phyloP scores from a whole-genome alignment of 1,140 invertebrate genomes.

The Pachyrhynchus sulphureomaculatus region DNA sequence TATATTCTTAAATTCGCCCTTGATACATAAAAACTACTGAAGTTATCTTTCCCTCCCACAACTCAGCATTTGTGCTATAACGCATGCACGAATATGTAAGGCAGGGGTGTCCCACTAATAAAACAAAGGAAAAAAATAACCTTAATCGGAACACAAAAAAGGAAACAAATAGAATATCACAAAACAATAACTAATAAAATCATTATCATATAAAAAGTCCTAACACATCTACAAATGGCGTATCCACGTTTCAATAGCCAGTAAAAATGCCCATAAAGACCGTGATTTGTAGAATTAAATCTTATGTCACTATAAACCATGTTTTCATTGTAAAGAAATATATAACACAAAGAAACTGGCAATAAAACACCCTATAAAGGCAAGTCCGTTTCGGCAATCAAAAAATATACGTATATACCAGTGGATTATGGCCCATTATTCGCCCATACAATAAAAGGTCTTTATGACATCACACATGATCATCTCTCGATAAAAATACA shows the following conservation, averaged over 20 bases:
- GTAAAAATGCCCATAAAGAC: not conserved
- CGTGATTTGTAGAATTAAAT: slow-evolving; percentile 7
- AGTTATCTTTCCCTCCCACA: too few species aligned
- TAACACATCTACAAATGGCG: too few species aligned
- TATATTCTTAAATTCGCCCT: too few species aligned
- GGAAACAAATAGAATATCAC: too few species aligned
- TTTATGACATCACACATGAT: not conserved
- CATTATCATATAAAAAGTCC: too few species aligned
- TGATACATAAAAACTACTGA: too few species aligned
- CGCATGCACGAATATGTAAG: too few species aligned
- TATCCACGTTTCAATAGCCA: not conserved
- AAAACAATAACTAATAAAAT: too few species aligned
- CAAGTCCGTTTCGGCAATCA: slow-evolving; percentile 8
- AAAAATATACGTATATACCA: slow-evolving; percentile 12
- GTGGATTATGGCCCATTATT: slow-evolving; percentile 11
- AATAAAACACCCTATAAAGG: slow-evolving; percentile 5
- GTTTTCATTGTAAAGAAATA: slow-evolving; percentile 4
- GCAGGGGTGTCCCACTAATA: too few species aligned
- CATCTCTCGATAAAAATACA: slow-evolving; percentile 9
- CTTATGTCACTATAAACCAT: slow-evolving; percentile 5
- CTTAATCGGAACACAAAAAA: too few species aligned
- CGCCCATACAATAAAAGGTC: slow-evolving; percentile 7
- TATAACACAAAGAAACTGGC: not conserved
- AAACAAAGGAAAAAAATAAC: too few species aligned
- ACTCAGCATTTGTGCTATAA: too few species aligned